Evolutionary conservation across 2,113 vertebrate genomes (phyloP).

Genomic region (Cebus imitator): DNA sequence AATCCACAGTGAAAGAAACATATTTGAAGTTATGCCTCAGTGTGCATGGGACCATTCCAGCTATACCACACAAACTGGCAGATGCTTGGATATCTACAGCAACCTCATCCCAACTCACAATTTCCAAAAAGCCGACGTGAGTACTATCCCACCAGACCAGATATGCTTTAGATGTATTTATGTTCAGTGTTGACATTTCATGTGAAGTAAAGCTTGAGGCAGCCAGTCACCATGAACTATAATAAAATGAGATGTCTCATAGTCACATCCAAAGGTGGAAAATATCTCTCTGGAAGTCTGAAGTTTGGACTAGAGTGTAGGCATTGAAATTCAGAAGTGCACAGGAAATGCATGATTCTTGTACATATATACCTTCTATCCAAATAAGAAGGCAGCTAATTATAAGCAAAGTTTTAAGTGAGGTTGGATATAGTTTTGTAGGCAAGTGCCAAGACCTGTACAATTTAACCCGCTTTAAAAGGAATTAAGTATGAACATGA

Average conservation of each 20-base stretch:
- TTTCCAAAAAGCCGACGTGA: neutral
- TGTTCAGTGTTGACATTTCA: neutral
- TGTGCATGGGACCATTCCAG: neutral
- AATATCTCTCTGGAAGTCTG: neutral
- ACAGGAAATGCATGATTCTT: neutral
- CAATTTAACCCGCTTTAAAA: neutral
- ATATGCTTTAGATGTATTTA: neutral
- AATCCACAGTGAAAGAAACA: conserved; percentile 4
- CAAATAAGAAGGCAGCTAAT: neutral
- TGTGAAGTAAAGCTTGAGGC: neutral
- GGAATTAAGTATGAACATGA: neutral
- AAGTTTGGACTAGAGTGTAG: neutral
- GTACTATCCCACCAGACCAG: neutral
- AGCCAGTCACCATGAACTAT: neutral
- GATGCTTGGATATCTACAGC: neutral
- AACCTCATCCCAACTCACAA: neutral
- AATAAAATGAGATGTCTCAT: neutral
- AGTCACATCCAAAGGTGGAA: neutral
- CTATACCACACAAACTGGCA: neutral
- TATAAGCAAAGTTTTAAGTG: neutral
- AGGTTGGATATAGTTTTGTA: neutral
- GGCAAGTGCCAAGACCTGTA: neutral
- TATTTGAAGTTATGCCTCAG: neutral
- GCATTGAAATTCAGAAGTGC: neutral
- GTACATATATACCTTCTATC: neutral